Conservation (phyloP, 2,888 invertebrate species). For the Drosophila bunnanda region DNA sequence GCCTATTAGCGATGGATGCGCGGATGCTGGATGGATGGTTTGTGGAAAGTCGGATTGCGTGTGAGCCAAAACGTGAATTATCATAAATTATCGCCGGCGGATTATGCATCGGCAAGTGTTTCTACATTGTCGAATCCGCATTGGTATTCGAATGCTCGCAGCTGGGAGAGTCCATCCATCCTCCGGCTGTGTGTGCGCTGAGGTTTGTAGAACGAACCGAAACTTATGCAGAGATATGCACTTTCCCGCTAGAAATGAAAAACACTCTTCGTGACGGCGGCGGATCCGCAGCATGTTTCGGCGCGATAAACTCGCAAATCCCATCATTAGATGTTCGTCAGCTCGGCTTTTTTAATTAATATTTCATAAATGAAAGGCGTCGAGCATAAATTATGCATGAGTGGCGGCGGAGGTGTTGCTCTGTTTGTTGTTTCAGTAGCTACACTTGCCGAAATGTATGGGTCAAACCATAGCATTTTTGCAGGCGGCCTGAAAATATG, state of each 20-base stretch:
- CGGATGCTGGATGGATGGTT: conserved; percentile 56
- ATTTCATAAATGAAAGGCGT: conserved; percentile 53
- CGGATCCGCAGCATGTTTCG: conserved; percentile 31
- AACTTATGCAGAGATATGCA: conserved; percentile 39
- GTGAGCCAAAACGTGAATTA: conserved; percentile 60
- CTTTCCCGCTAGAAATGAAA: conserved; percentile 61
- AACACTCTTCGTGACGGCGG: conserved; percentile 37
- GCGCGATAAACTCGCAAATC: conserved; percentile 50
- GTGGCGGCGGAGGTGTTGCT: conserved; percentile 14
- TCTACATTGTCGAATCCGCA: conserved; percentile 8
- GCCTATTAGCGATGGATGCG: conserved; percentile 55
- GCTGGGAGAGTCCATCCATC: conserved; percentile 9
- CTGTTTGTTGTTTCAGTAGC: conserved; percentile 26
- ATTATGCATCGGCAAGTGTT: conserved; percentile 62
- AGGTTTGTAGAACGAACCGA: conserved; percentile 57
- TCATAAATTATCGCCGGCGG: conserved; percentile 73
- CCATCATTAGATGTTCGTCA: conserved; percentile 45
- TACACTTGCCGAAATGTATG: conserved; percentile 15
- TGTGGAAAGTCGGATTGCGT: conserved; percentile 68
- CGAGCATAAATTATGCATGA: conserved; percentile 42
- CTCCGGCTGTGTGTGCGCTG: conserved; percentile 42
- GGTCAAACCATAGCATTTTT: conserved; percentile 23
- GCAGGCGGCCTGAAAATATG: conserved; percentile 54
- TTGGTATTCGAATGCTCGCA: conserved; percentile 1
- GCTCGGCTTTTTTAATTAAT: conserved; percentile 42